Base-by-base conservation (phyloP, 2,888 invertebrate genomes). In the Phaonia tiefii region DNA sequence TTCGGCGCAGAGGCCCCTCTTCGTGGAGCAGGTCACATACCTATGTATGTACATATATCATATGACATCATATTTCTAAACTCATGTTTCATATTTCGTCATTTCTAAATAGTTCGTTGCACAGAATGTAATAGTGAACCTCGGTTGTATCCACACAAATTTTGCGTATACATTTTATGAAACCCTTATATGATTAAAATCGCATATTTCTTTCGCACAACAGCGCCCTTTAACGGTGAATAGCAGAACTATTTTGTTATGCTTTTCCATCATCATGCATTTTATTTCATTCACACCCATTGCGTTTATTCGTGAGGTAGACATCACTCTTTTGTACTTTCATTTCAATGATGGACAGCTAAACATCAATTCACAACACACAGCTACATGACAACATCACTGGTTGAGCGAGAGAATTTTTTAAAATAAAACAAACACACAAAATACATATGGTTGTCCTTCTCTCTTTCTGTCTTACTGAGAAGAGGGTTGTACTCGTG, bases 181-280 rank as follows among this genome's bases (percentile, higher is more conserved):
- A n/a, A 15, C 5, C 46, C 46, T 5, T 51, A 31, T 51, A 15
- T 46, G 46, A 4, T 46, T 15, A 22, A 20, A 11, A 10, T 51
- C 1, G 20, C 31, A 31, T 31, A 10, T 54, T 49, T 13, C 44
- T 37, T 20, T 13, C 1, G 1, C 13, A 51, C n/a, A 13, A 42
- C 0, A 84, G 84, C 84, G 85, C 86, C 85, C 76, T 76, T 69
- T 74, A 80, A 77, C 85, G 86, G 85, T 58, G 54, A 80, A 76
- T 86, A 86, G 86, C 74, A 54, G 77, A 85, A 86, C 84, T 84
- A 84, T 54, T 25, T 11, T 26, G 22, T 51, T 44, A 76, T 77
- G 1, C 69, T 8, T 31, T 20, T 51, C 10, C 31, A 1, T 44
- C 13, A n/a, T 42, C 22, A 65, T 51, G 37, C 66, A 51, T 70